Conservation (phyloP, 2,113 vertebrate genomes). For the Antechinus stuartii region DNA sequence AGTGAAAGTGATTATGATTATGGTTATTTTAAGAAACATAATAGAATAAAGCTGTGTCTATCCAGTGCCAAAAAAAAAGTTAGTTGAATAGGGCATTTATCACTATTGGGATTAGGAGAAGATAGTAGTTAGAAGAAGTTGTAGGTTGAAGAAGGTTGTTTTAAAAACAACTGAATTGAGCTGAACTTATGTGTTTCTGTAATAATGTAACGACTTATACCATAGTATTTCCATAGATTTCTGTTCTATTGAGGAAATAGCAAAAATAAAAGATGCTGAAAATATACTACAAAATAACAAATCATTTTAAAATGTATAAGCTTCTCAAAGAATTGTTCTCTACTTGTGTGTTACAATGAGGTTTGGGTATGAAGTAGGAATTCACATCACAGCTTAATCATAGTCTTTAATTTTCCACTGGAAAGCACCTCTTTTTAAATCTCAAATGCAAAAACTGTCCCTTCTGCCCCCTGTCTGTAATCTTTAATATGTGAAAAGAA, state of each 20-base stretch:
- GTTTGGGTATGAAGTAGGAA: conserved; percentile 63
- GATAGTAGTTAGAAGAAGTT: neutral
- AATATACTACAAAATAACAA: neutral
- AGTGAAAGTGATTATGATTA: neutral
- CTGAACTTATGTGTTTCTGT: neutral
- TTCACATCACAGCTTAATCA: conserved; percentile 64
- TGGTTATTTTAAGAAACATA: neutral
- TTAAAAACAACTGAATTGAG: neutral
- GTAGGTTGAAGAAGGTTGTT: too few relatives aligned
- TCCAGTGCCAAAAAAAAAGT: neutral
- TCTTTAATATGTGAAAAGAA: conserved; percentile 73
- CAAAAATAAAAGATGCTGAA: neutral
- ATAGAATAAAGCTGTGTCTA: neutral
- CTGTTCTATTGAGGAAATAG: neutral
- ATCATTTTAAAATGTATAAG: neutral
- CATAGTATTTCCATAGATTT: neutral
- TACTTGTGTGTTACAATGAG: conserved; percentile 51
- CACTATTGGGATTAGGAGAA: neutral
- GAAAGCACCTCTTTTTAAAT: conserved; percentile 71
- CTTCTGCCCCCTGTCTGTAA: conserved; percentile 44
- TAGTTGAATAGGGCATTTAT: neutral
- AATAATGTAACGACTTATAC: neutral
- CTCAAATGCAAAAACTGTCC: conserved; percentile 68
- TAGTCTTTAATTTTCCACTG: conserved; percentile 66
- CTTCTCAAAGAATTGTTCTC: conserved; percentile 31